A percentile compares a stretch with the other conserved stretches of the same genome.
Conservation (phyloP, 2,113 vertebrate genomes). For the Charina bottae region DNA sequence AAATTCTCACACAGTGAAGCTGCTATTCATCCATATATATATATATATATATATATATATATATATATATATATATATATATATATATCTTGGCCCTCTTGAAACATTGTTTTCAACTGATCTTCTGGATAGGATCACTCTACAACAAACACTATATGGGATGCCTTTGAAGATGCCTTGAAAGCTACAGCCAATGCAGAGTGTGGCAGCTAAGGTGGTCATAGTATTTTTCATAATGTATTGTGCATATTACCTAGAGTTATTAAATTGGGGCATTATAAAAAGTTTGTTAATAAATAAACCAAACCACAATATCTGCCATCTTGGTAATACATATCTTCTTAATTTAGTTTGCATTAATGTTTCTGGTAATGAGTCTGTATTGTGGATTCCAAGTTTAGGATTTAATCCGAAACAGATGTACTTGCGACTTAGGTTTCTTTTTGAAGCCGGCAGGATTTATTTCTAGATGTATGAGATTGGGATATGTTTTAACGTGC, state of each 20-base stretch:
- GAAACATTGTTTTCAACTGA: not conserved
- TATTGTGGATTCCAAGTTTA: not conserved
- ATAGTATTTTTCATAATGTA: not conserved
- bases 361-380: not conserved
- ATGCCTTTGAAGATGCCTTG: not conserved
- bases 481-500: not conserved
- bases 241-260: not conserved
- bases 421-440: not conserved
- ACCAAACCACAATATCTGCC: not conserved
- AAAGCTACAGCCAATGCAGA: not conserved
- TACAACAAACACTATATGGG: not conserved
- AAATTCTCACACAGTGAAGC: not conserved
- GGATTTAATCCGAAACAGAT: not conserved
- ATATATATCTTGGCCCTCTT: not conserved
- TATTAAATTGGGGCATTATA: not conserved
- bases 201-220: not conserved
- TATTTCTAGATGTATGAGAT: not conserved
- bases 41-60: conserved; percentile 3
- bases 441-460: not conserved
- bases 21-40: not conserved
- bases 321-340: not conserved
- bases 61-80: not conserved
- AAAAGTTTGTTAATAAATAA: not conserved
- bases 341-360: not conserved
- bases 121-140: not conserved